Evolutionary conservation across 2,888 invertebrate genomes (phyloP), one percentile per base, ranked within the genome.

Genomic region (Tupiocoris notatus): DNA sequence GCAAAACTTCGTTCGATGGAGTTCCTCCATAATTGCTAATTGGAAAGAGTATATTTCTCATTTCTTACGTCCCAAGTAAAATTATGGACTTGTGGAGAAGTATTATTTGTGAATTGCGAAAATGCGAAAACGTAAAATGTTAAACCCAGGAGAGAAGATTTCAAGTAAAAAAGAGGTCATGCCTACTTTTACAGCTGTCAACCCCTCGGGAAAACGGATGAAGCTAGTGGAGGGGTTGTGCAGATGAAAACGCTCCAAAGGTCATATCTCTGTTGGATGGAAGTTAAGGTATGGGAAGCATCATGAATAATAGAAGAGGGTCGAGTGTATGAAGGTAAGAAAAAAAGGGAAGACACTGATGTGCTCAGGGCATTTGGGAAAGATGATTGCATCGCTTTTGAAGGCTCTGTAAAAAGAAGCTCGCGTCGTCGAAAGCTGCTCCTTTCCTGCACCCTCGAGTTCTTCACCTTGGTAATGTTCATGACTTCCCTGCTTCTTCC

Each of bases 301-400:
- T 70, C 70, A 70, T 70, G 70, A 70, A 70, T 70, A 70, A 70
- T 70, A 70, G 70, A 70, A 70, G 24, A 70, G 70, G 58, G 70
- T 58, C 66, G 25, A 22, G 64, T 23, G 24, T 22, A n/a, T n/a
- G n/a, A 62, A 17, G 39, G 63, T 2, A 2, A 3, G 61, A 24
- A 24, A 25, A 21, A 25, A 56, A 67, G 68, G 58, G 58, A 57
- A 3, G 39, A 59, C 59, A 59, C 70, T 70, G 70, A 70, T 70
- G 70, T 58, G 70, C 39, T 39, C 25, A 70, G 70, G 39, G 70
- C 70, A 70, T 70, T 70, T 70, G 70, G 61, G 58, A 61, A 61
- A 70, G 70, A 70, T 70, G 70, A 70, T 70, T 70, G 70, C 70
- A 59, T 61, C 39, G 24, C 70, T 24, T 17, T 54, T 54, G 67